Evolutionary conservation across 2,797 vertebrate genomes (phyloP), one percentile per base, ranked within the genome.

Genomic region (Tragopan temminckii): DNA sequence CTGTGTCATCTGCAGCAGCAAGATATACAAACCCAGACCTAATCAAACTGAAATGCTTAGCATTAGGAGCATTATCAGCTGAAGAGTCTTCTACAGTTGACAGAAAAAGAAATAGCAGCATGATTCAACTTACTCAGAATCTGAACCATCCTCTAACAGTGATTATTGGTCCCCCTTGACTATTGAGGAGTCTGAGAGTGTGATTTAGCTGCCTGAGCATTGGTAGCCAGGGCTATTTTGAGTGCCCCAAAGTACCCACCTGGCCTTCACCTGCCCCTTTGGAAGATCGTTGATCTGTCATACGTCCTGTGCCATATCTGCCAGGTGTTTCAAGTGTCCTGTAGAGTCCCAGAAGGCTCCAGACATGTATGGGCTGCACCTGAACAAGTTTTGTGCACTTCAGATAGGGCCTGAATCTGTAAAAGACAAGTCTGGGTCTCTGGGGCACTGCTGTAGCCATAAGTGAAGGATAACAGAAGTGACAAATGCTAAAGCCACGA

Each of bases 41-140:
- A 95, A 96, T 96, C 96, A 96, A 93, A 95, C 55, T 63, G 77
- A 85, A 33, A 86, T 88, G 74, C 87, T 94, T 72, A 63, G 36
- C 14, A 0, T 1, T 72, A 45, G 31, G 27, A 91, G 36, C 70
- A 88, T 96, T 94, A 94, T 84, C 59, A 95, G 85, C 40, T 96
- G 91, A 96, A 96, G 95, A 86, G 94, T 79, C 59, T 93, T 96
- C 67, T 76, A 75, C 67, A 79, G 87, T 81, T 6, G 23, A 85
- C 25, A 91, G 69, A 69, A 92, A 94, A 93, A 95, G 50, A 90
- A 90, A 77, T 70, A 94, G 69, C 86, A 90, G 75, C 84, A 36
- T 85, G 71, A 85, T 92, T 85, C 82, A 81, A 57, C 63, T 81
- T 69, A 92, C 69, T 62, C 78, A 36, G 7, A 76, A 76, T 70